Evolutionary conservation across 2,888 invertebrate genomes (phyloP), one percentile per base, ranked within the genome.

Genomic region (Andrena dorsata): DNA sequence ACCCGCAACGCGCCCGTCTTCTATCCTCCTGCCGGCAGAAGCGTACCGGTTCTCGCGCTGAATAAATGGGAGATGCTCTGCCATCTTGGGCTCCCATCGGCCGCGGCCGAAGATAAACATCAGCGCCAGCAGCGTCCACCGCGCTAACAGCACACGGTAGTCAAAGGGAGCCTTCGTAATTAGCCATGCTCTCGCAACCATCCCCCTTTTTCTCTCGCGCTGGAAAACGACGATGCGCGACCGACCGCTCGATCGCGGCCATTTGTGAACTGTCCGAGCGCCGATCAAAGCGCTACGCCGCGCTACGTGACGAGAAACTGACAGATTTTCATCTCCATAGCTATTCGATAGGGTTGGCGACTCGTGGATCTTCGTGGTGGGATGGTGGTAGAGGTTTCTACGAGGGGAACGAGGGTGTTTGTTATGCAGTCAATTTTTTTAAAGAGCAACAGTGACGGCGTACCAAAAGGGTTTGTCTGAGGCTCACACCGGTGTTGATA

Each of bases 101-200:
- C 88, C 87, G 87, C 90, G 89, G 82, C 83, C 85, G 86, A 89
- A 88, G 92, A 93, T 92, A 93, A 92, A 88, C 90, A 92, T 92
- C 92, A 84, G 84, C 68, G 80, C 83, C 84, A 74, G 83, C 53
- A 80, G 77, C 80, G 74, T 56, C 66, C 64, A 72, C 72, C 68
- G 68, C 78, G 53, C 81, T 82, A 89, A 84, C 86, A 79, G 86
- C 86, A 83, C 89, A 90, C 89, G 89, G 92, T 92, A 92, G 91
- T 91, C 92, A 89, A 90, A 91, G 89, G 86, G 89, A 86, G 86
- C 70, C 84, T 89, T 83, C 88, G 91, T 91, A 91, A 91, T 91
- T 91, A 91, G 90, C 91, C 86, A 73, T 76, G 84, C 84, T 86
- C 84, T 86, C 84, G 85, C 83, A 78, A 80, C 80, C 77, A 41